Conservation (phyloP, 1,140 invertebrate genomes). For the Pachypsylla venusta region DNA sequence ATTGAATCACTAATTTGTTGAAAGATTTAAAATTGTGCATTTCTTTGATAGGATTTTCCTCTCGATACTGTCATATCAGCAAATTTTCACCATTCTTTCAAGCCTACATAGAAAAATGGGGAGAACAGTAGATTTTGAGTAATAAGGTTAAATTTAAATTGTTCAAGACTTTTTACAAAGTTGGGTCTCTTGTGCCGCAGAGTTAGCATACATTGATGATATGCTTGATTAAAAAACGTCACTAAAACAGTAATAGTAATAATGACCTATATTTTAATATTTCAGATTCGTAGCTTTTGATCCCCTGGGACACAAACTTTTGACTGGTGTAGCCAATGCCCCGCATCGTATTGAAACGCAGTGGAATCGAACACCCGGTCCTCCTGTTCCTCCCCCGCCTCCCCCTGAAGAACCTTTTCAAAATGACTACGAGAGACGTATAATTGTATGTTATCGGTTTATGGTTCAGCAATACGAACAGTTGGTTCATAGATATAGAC, state of each 20-base stretch:
- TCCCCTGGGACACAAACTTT: constrained; percentile 59
- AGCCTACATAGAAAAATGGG: no score
- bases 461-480: constrained; percentile 36
- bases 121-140: no score
- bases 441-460: constrained; percentile 33
- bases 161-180: no score
- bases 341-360: constrained; percentile 34
- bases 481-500: constrained; percentile 34
- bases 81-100: no score
- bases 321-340: constrained; percentile 67
- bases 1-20: no score
- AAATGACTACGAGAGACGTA: constrained; percentile 30
- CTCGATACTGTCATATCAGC: no score
- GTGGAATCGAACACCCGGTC: constrained; percentile 34
- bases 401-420: constrained; percentile 16
- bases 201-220: constrained; percentile 7
- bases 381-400: constrained; percentile 18
- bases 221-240: constrained; percentile 6
- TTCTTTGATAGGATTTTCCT: no score
- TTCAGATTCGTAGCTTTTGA: constrained; percentile 74
- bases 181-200: no score
- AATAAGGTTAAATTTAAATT: no score
- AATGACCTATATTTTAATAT: constrained; percentile 25
- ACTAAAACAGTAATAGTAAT: neutral
- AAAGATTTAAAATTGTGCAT: no score